phyloP scores from a whole-genome alignment of 2,797 vertebrate species.

The Gallirallus australis region DNA sequence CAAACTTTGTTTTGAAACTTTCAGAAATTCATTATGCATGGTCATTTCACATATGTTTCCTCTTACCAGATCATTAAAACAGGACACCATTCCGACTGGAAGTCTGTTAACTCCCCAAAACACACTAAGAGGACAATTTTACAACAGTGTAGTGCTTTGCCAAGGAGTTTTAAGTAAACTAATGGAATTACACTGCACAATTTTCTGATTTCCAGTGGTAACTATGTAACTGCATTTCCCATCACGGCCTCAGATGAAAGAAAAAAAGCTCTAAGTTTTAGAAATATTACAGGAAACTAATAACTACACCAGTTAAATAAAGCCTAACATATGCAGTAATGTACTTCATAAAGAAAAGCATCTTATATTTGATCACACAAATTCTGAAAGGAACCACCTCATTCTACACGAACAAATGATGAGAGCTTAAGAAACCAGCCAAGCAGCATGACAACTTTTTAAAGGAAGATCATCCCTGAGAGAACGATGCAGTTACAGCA shows the following conservation, averaged over 20 bases:
- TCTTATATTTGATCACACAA: not conserved
- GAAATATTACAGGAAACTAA: not conserved
- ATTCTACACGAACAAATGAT: not conserved
- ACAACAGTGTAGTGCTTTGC: not conserved
- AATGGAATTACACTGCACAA: not conserved
- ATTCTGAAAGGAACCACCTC: not conserved
- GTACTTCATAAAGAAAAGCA: not conserved
- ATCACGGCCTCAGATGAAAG: not conserved
- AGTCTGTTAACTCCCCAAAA: not conserved
- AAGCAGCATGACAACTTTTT: not conserved
- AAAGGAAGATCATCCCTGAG: not conserved
- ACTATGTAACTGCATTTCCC: not conserved
- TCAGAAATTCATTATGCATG: not conserved
- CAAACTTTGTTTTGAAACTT: not conserved
- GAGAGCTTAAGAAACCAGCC: not conserved
- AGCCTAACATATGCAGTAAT: not conserved
- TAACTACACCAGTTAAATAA: not conserved
- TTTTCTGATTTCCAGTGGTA: not conserved
- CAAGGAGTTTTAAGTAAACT: not conserved
- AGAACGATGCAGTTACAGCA: not conserved
- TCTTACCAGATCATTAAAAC: not conserved
- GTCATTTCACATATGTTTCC: not conserved
- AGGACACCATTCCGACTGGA: not conserved
- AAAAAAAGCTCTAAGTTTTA: not conserved
- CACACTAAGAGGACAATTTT: not conserved